Evolutionary conservation across 2,888 invertebrate species (phyloP), one percentile per base, ranked within the genome.

Genomic region (Diabrotica balteata): DNA sequence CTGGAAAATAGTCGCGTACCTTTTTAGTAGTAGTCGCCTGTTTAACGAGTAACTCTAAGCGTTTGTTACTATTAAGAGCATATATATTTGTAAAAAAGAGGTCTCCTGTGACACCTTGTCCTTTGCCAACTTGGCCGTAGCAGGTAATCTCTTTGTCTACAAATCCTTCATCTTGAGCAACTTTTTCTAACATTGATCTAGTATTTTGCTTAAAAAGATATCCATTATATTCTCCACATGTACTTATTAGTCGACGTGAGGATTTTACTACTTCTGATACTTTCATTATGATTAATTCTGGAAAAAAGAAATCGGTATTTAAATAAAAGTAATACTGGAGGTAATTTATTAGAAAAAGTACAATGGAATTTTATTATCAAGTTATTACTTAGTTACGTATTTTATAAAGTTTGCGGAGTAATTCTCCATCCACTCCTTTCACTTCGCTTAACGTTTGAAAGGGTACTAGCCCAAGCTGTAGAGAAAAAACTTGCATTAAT

Each of bases 81-180:
- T 62, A 17, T 8, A 74, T 43, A 8, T 67, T 61, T 17, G 68
- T 57, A 22, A 64, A 67, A 43, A 51, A 59, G 42, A 69, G 55
- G 8, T 72, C 69, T 8, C 72, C 67, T 2, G 70, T n/a, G 45
- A 64, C 72, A 17, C 73, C 73, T 50, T 71, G 68, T 17, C 71
- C 74, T 46, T 59, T 67, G 44, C 57, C 55, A 17, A 59, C 67
- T 45, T 44, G 32, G 9, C 44, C 45, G 17, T 45, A 43, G 11
- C 8, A 9, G 11, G 7, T 11, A 8, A 57, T 45, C 9, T 43
- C 44, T 42, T 17, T 17, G 9, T 57, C 45, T 7, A 9, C 9
- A 32, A 32, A 57, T 4, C 45, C 55, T 11, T 45, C 55, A 17
- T 43, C 22, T 57, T 57, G 43, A 4, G 55, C 55, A 2, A 57